Conservation (phyloP, 1,140 invertebrate species). For the Listronotus bonariensis region DNA sequence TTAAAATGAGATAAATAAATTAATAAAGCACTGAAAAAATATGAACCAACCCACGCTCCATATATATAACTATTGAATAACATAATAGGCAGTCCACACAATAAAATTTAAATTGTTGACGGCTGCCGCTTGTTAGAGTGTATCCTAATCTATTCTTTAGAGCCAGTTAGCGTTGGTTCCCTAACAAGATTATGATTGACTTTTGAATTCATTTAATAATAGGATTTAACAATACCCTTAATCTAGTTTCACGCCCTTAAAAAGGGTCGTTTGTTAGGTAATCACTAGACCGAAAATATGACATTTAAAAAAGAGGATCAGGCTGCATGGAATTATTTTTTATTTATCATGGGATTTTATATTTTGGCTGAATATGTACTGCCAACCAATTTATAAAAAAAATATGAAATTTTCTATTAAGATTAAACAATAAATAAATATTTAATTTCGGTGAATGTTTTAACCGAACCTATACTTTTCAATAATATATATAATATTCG, state of each 20-base stretch:
- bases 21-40: constrained; percentile 6
- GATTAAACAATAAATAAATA: no score
- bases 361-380: no score
- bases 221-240: constrained; percentile 47
- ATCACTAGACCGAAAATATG: constrained; percentile 45
- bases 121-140: constrained; percentile 32
- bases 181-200: constrained; percentile 48
- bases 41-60: constrained; percentile 18
- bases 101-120: constrained; percentile 30
- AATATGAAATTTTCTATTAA: no score
- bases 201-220: constrained; percentile 52
- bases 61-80: constrained; percentile 1
- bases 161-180: constrained; percentile 24
- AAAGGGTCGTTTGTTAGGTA: constrained; percentile 38
- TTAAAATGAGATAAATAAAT: no score
- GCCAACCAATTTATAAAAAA: no score
- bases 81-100: constrained; percentile 11
- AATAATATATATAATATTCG: no score
- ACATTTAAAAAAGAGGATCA: constrained; percentile 28
- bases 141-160: constrained; percentile 34
- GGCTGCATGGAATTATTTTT: not conserved
- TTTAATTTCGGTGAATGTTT: no score
- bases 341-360: not conserved
- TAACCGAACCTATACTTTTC: no score
- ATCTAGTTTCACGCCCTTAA: constrained; percentile 52